A percentile compares a stretch with the other conserved stretches of the same genome.
These are phyloP conservation scores for Drosophila murphyi DNA, from an alignment of 1,140 invertebrate species.

Conservation along the genomic window DNA sequence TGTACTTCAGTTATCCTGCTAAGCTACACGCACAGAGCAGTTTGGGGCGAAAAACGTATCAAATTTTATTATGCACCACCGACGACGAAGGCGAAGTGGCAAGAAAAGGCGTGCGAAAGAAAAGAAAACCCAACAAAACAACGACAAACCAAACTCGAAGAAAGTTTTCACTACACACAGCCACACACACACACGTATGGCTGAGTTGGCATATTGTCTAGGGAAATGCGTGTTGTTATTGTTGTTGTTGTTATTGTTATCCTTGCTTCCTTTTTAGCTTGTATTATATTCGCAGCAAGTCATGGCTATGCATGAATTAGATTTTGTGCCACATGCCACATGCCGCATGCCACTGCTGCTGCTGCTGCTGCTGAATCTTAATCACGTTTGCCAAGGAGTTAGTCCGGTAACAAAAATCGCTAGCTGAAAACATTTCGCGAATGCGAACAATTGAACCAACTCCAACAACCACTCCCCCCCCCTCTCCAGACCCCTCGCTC, in stretches of 20 bases:
- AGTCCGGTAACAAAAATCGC: conserved; percentile 15
- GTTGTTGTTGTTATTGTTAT: conserved; percentile 19
- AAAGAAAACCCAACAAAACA: neutral
- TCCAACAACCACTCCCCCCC: neutral
- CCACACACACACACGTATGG: conserved; percentile 6
- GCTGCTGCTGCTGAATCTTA: conserved; percentile 47
- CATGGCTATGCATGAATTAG: conserved; percentile 63
- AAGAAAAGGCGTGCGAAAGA: neutral
- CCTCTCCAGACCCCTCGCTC: no score
- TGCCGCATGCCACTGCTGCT: conserved; percentile 2
- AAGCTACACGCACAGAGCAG: conserved; percentile 7
- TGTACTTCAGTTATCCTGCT: conserved; percentile 11
- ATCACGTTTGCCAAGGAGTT: conserved; percentile 61
- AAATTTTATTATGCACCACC: conserved; percentile 51
- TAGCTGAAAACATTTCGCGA: conserved; percentile 40
- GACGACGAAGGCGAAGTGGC: neutral
- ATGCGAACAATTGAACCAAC: conserved; percentile 38
- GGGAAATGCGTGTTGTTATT: conserved; percentile 51
- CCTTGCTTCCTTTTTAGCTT: conserved; percentile 10
- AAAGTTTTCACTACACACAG: conserved; percentile 28
- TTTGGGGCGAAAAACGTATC: conserved; percentile 30
- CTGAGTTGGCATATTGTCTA: conserved; percentile 50
- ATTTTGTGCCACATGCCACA: conserved; percentile 45
- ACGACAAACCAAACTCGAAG: conserved; percentile 12
- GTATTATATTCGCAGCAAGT: conserved; percentile 45